A percentile compares a stretch with the other conserved stretches of the same genome.
Conservation (phyloP, 2,888 invertebrate genomes). For the Eristalis tenax region DNA sequence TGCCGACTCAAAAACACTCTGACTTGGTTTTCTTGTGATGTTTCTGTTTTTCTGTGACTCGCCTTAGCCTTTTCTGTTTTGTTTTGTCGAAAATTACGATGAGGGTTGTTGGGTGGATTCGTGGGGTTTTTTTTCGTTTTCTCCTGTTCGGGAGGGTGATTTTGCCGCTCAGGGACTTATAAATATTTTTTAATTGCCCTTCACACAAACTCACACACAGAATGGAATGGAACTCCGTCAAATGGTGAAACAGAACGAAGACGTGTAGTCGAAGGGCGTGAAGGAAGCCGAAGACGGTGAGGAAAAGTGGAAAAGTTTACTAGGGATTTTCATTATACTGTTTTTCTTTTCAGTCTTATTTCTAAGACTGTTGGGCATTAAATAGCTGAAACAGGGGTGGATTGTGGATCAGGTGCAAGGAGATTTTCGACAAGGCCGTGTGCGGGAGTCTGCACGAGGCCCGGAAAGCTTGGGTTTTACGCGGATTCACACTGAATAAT, state of each 20-base stretch:
- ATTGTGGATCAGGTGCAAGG: neutral
- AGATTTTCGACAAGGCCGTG: neutral
- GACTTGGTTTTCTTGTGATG: constrained; percentile 48
- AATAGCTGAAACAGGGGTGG: constrained; percentile 21
- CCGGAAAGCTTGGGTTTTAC: too few species aligned
- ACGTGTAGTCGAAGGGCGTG: neutral
- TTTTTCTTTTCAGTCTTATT: constrained; percentile 58
- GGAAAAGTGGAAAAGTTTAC: constrained; percentile 54
- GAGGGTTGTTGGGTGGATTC: constrained; percentile 42
- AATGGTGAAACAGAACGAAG: constrained; percentile 36
- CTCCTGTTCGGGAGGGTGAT: constrained; percentile 45
- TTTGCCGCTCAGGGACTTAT: constrained; percentile 67
- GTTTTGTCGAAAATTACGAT: constrained; percentile 47
- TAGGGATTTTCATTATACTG: constrained; percentile 69
- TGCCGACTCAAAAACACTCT: too few species aligned
- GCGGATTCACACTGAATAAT: too few species aligned
- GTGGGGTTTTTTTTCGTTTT: neutral
- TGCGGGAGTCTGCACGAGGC: neutral
- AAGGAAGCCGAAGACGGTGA: constrained; percentile 18
- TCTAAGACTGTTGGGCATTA: constrained; percentile 28
- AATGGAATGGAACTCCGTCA: constrained; percentile 25
- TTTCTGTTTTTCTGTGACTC: constrained; percentile 30
- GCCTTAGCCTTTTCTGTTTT: constrained; percentile 7
- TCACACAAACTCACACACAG: constrained; percentile 30
- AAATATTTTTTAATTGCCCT: constrained; percentile 72